Evolutionary conservation across 2,113 vertebrate genomes (phyloP).

Genomic region (Spermophilus dauricus): DNA sequence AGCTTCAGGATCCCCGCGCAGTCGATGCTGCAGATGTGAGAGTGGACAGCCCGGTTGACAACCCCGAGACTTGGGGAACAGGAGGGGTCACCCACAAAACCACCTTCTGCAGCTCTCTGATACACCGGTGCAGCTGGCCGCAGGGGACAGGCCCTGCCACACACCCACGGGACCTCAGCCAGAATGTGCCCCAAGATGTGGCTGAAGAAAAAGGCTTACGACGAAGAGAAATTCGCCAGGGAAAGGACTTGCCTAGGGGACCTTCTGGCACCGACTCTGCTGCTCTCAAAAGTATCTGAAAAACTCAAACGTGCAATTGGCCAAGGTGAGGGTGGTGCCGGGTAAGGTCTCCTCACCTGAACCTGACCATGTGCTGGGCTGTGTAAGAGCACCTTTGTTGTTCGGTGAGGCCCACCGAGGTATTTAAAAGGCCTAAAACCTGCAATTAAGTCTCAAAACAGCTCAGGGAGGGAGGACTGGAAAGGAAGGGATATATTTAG

Average conservation of each 20-base stretch:
- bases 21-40: slow-evolving; percentile 95
- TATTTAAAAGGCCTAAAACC: not conserved
- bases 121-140: no score
- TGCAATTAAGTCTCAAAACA: not conserved
- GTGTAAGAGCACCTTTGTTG: not conserved
- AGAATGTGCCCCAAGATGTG: not conserved
- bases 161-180: rapidly evolving
- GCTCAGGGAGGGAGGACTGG: not conserved
- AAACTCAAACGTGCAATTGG: not conserved
- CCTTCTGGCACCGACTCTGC: not conserved
- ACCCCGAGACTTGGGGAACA: rapidly evolving
- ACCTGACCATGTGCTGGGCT: not conserved
- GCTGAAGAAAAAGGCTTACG: no score
- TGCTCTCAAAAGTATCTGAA: not conserved
- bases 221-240: not conserved
- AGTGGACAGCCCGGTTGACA: rapidly evolving
- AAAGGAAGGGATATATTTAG: no score
- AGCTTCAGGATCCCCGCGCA: slow-evolving; percentile 98
- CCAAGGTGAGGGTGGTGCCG: no score
- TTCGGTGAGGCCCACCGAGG: not conserved
- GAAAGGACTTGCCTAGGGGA: not conserved
- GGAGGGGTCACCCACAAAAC: not conserved
- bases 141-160: rapidly evolving
- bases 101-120: rapidly evolving
- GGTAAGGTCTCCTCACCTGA: not conserved